Base-by-base conservation (phyloP, 2,888 invertebrate species). In the Microplitis deprimator region DNA sequence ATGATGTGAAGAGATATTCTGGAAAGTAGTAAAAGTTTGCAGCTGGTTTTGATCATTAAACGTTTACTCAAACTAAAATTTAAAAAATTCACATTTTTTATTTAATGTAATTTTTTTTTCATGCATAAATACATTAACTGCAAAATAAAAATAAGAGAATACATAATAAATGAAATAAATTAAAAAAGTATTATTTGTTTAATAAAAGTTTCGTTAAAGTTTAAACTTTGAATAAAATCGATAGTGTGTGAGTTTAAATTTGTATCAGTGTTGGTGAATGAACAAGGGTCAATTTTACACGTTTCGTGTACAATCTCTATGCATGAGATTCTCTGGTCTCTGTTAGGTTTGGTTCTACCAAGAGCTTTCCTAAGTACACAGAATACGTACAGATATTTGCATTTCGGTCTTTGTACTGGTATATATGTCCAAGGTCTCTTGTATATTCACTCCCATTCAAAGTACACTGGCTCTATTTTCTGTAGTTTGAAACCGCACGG, bases 301-400 rank as follows among this genome's bases (percentile, higher is more conserved):
- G 85, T 83, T 83, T 85, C 85, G 83, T 84, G 85, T 85, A 88
- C 87, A 88, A 88, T 88, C 88, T 88, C 87, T 88, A 88, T 88
- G 88, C 88, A 88, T 88, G 88, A 88, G 87, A 84, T 29, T 29
- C 29, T 29, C 29, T 29, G 13, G 50, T 50, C 50, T 50, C 13
- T 50, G 50, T 8, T 13, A 50, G 50, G 50, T 50, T 50, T 4
- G 50, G 50, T 50, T 50, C 10, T 50, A 50, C 50, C 50, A 50
- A 50, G 50, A 50, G 50, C 50, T 87, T 88, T 88, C 88, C 88
- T 88, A 88, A 88, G 88, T 87, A 88, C 87, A 88, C 88, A 87
- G 88, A 86, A 86, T 87, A 83, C 84, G 86, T 50, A 8, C 10
- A 50, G 50, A 50, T 88, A 88, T 88, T 88, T 88, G 88, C 88